phyloP scores from a whole-genome alignment of 2,888 invertebrate genomes.

The Ophion slaviceki region DNA sequence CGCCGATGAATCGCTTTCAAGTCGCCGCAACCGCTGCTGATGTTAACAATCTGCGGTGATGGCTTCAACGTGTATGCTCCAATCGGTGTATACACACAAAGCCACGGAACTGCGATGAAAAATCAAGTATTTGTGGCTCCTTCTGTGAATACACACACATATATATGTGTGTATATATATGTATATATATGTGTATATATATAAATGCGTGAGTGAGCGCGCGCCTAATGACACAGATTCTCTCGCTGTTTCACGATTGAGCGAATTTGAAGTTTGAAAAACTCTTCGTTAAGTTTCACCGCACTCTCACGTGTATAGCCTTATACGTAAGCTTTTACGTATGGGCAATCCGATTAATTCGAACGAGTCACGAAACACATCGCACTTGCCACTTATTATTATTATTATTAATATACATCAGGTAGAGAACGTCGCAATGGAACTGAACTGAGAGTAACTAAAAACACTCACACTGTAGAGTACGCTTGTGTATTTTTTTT shows the following conservation, averaged over 20 bases:
- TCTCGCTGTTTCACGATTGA: too few relatives aligned
- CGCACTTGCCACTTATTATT: slow-evolving; percentile 33
- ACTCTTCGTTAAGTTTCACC: too few relatives aligned
- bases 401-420: neutral
- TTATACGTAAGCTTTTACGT: too few relatives aligned
- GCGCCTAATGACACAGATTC: too few relatives aligned
- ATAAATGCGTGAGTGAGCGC: neutral
- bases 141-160: neutral
- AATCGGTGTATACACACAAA: slow-evolving; percentile 7
- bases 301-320: too few relatives aligned
- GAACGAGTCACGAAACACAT: slow-evolving; percentile 51
- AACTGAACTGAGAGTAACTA: neutral
- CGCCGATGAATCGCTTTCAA: slow-evolving; percentile 65
- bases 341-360: slow-evolving; percentile 25
- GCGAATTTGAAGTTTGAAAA: too few relatives aligned
- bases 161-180: neutral
- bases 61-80: slow-evolving; percentile 46
- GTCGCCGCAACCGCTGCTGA: slow-evolving; percentile 63
- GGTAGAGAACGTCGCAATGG: slow-evolving; percentile 26
- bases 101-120: slow-evolving; percentile 19
- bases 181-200: slow-evolving; percentile 5
- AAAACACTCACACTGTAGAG: slow-evolving; percentile 20
- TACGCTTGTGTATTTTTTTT: slow-evolving; percentile 3
- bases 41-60: slow-evolving; percentile 69
- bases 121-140: slow-evolving; percentile 6